Percentiles rank a stretch among this genome's conserved stretches.
Evolutionary conservation across 2,113 vertebrate genomes (phyloP).

Genomic region (Garra rufa): DNA sequence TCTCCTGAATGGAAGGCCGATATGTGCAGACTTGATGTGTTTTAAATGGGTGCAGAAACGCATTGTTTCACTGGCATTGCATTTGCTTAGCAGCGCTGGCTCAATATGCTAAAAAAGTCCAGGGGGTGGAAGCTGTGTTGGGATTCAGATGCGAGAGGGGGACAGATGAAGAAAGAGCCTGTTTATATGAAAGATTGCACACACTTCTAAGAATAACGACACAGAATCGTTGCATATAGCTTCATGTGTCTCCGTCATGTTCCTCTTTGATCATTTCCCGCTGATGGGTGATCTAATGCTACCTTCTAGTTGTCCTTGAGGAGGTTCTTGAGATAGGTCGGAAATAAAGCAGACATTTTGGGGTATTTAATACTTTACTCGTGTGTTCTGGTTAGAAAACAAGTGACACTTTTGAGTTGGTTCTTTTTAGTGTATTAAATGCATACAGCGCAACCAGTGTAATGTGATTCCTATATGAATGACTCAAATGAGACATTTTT

Average conservation of each 20-base stretch:
- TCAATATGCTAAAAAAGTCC: not conserved
- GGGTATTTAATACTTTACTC: not conserved
- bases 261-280: not conserved
- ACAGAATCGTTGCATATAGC: not conserved
- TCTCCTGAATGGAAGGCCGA: slow-evolving; percentile 28
- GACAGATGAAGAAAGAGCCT: not conserved
- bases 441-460: not conserved
- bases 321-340: not conserved
- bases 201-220: not conserved
- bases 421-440: not conserved
- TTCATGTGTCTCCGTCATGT: not conserved
- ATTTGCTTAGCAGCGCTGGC: slow-evolving; percentile 34
- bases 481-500: too few relatives aligned
- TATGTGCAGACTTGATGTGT: slow-evolving; percentile 37
- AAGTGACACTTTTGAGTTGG: not conserved
- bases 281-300: not conserved
- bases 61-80: slow-evolving; percentile 24
- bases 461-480: too few relatives aligned
- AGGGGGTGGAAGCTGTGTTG: slow-evolving; percentile 17
- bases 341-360: not conserved
- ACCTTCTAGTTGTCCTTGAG: not conserved
- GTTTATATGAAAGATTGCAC: slow-evolving; percentile 22
- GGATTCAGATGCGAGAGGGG: not conserved
- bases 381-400: too few relatives aligned
- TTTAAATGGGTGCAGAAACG: slow-evolving; percentile 39